Evolutionary conservation across 1,140 invertebrate genomes (phyloP).

Genomic region (Drosophila virilis): DNA sequence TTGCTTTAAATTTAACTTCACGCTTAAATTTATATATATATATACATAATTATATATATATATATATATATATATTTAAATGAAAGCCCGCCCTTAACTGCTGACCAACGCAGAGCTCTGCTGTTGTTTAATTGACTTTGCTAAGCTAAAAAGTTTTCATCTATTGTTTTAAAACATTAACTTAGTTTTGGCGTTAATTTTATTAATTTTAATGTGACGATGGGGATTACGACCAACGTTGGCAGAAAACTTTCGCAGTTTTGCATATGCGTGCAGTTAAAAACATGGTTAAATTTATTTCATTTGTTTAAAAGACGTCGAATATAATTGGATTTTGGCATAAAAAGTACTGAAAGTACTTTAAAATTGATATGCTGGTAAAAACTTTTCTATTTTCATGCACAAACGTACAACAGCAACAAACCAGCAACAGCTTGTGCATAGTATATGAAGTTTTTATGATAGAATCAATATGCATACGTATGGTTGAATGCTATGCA

Average conservation of each 20-base stretch:
- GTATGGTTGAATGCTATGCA: slow-evolving; percentile 8
- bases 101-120: not conserved
- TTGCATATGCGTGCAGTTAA: not conserved
- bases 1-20: too few relatives aligned
- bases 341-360: not conserved
- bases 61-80: not conserved
- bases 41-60: not conserved
- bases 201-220: slow-evolving; percentile 8
- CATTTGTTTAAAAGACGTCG: not conserved
- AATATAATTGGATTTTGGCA: slow-evolving; percentile 9
- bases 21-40: not conserved
- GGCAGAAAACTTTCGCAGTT: slow-evolving; percentile 10
- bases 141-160: not conserved
- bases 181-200: slow-evolving; percentile 7
- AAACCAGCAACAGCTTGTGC: not conserved
- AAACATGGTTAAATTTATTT: not conserved
- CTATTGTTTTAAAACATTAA: slow-evolving; percentile 3
- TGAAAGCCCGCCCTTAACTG: not conserved
- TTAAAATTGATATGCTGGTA: not conserved
- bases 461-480: slow-evolving; percentile 10
- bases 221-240: slow-evolving; percentile 2
- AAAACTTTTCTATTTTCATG: slow-evolving; percentile 1
- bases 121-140: not conserved
- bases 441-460: slow-evolving; percentile 9
- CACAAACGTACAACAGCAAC: not conserved